phyloP scores from a whole-genome alignment of 2,113 vertebrate species.

The Pluvialis apricaria region DNA sequence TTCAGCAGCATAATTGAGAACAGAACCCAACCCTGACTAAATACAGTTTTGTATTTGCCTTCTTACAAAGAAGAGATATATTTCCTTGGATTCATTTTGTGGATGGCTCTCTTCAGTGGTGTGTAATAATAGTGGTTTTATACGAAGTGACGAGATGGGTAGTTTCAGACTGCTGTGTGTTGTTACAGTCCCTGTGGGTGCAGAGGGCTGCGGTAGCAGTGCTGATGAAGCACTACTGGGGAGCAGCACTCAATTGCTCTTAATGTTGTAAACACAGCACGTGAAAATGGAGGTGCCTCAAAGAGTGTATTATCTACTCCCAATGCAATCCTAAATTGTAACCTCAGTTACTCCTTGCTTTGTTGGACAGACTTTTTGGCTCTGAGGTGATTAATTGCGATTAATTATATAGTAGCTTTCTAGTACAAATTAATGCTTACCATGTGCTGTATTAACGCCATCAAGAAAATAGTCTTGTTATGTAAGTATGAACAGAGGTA shows the following conservation, averaged over 20 bases:
- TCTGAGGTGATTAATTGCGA: not conserved
- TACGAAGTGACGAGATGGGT: not conserved
- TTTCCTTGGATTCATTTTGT: not conserved
- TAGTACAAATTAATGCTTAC: not conserved
- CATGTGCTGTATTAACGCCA: not conserved
- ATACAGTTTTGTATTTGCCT: not conserved
- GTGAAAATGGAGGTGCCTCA: not conserved
- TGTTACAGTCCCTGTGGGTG: not conserved
- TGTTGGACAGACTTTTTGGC: not conserved
- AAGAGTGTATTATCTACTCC: not conserved
- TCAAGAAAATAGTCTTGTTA: not conserved
- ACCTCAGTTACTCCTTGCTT: not conserved
- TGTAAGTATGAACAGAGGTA: not conserved
- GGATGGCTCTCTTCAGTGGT: not conserved
- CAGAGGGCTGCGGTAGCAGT: not conserved
- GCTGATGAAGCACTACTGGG: not conserved
- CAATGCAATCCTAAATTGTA: not conserved
- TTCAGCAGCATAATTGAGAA: not conserved
- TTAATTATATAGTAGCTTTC: not conserved
- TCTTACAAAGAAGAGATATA: not conserved
- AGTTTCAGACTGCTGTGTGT: not conserved
- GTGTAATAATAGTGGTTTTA: not conserved
- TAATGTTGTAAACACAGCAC: not conserved
- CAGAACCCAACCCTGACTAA: not conserved
- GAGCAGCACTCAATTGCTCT: not conserved